phyloP scores from a whole-genome alignment of 2,113 vertebrate genomes.

The Leptobrachium ailaonicum region DNA sequence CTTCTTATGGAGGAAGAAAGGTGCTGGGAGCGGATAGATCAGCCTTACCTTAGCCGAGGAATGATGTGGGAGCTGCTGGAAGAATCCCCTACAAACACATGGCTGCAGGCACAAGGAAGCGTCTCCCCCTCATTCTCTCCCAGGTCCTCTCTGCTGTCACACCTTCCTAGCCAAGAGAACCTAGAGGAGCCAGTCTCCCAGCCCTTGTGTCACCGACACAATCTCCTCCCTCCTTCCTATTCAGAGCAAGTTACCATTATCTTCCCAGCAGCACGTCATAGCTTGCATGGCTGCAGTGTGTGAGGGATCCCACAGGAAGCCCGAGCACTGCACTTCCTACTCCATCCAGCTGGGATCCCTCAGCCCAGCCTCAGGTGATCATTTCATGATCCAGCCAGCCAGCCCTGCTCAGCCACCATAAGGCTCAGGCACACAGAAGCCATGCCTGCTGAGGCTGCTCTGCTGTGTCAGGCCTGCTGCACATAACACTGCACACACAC shows the following conservation, averaged over 20 bases:
- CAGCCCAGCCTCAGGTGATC: slow-evolving; percentile 25
- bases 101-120: not conserved
- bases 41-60: too few relatives aligned
- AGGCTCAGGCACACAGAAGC: too few relatives aligned
- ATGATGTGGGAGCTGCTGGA: too few relatives aligned
- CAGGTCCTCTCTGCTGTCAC: not conserved
- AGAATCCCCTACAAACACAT: not conserved
- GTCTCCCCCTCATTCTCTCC: not conserved
- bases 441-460: not conserved
- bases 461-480: not conserved
- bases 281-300: slow-evolving; percentile 11
- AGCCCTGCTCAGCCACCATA: not conserved
- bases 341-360: slow-evolving; percentile 27
- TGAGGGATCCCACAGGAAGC: slow-evolving; percentile 28
- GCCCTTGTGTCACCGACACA: slow-evolving; percentile 7
- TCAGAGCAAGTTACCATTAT: slow-evolving; percentile 26
- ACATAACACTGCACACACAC: not conserved
- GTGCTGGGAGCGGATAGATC: too few relatives aligned
- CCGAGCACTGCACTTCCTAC: slow-evolving; percentile 19
- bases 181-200: not conserved
- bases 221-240: slow-evolving; percentile 40
- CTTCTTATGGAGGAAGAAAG: too few relatives aligned
- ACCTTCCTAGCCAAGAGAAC: not conserved
- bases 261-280: slow-evolving; percentile 13
- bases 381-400: not conserved